These are phyloP conservation scores for Drosophila robusta DNA, from an alignment of 2,888 invertebrate species.

Conservation along the genomic window DNA sequence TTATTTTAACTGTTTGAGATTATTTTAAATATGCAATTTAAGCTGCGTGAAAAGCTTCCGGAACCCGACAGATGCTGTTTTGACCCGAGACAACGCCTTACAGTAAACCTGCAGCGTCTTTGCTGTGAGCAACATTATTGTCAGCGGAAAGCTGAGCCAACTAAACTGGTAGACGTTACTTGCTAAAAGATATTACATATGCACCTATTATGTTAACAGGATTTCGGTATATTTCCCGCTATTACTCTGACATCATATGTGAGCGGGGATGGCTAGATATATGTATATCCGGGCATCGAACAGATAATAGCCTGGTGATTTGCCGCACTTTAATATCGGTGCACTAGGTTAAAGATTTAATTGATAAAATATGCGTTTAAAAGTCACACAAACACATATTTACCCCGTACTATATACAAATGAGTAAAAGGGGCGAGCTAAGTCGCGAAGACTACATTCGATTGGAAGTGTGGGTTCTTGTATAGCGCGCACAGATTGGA, in stretches of 20 bases:
- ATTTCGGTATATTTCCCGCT: conserved; percentile 21
- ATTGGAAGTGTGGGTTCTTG: not conserved
- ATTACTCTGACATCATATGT: conserved; percentile 12
- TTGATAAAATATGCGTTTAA: not conserved
- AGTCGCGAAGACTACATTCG: too few relatives aligned
- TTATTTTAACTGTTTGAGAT: conserved; percentile 73
- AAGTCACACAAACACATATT: too few relatives aligned
- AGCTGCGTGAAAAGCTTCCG: conserved; percentile 49
- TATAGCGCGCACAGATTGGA: too few relatives aligned
- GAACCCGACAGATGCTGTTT: conserved; percentile 35
- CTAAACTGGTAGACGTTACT: conserved; percentile 26
- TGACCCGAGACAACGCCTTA: conserved; percentile 41
- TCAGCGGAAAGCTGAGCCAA: conserved; percentile 6
- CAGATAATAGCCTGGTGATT: not conserved
- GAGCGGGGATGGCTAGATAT: not conserved
- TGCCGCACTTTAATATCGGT: not conserved
- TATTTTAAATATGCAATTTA: conserved; percentile 70
- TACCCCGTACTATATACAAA: too few relatives aligned
- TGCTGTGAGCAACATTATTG: too few relatives aligned
- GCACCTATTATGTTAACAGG: conserved; percentile 38
- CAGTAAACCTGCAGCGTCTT: conserved; percentile 1
- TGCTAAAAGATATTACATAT: conserved; percentile 14
- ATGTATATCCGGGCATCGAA: not conserved
- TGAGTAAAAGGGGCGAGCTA: too few relatives aligned
- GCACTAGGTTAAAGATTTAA: not conserved